Percentiles rank a stretch among this genome's conserved stretches.
phyloP scores from a whole-genome alignment of 1,140 invertebrate species.

The Eriosoma lanigerum region DNA sequence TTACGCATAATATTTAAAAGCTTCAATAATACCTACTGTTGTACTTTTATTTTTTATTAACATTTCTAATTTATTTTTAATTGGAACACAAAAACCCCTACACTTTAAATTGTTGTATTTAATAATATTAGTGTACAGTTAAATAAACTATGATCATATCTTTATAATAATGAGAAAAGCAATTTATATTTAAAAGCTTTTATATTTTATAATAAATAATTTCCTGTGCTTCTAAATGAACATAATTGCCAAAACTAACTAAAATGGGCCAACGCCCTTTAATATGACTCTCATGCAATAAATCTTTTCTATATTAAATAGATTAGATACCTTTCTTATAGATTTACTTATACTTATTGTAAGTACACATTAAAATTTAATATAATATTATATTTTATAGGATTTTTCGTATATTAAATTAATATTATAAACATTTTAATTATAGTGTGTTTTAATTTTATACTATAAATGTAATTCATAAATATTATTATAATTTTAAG shows the following conservation, averaged over 20 bases:
- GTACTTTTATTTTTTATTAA: not conserved
- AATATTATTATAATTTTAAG: no score
- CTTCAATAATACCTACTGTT: not conserved
- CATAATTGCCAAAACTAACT: conserved; percentile 7
- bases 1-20: not conserved
- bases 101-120: no score
- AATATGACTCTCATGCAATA: conserved; percentile 12
- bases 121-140: not conserved
- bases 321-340: not conserved
- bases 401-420: not conserved
- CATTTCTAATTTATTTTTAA: not conserved
- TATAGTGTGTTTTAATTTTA: no score
- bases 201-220: conserved; percentile 7
- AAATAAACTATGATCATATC: not conserved
- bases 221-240: not conserved
- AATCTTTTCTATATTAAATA: conserved; percentile 7
- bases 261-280: conserved; percentile 37
- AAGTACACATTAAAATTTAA: not conserved
- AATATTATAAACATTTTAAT: no score
- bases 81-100: not conserved
- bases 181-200: conserved; percentile 1
- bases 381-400: not conserved
- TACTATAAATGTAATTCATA: no score
- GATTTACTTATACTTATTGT: not conserved
- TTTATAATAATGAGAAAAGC: not conserved